Evolutionary conservation across 2,113 vertebrate genomes (phyloP).

Genomic region (Propithecus coquereli): DNA sequence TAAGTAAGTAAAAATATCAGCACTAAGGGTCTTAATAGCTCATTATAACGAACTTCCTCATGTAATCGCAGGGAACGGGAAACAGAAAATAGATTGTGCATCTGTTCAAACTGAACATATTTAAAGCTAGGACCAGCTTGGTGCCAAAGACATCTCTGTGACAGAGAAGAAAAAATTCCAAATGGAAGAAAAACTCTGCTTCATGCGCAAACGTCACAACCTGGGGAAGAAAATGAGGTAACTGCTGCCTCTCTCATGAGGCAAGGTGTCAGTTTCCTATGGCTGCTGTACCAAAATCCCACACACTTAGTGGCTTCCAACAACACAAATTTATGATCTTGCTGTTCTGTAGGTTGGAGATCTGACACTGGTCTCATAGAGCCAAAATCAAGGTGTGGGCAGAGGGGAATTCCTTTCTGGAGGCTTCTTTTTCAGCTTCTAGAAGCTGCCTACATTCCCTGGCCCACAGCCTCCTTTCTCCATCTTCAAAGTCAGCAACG

Average conservation of each 20-base stretch:
- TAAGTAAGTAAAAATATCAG: background rate
- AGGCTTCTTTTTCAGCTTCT: background rate
- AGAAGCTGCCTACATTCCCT: background rate
- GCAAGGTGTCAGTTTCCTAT: background rate
- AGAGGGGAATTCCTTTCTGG: background rate
- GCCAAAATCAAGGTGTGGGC: background rate
- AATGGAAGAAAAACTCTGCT: background rate
- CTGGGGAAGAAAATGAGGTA: background rate
- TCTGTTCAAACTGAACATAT: background rate
- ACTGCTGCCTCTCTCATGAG: rapidly evolving
- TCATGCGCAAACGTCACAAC: background rate
- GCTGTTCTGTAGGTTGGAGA: background rate
- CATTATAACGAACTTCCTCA: background rate
- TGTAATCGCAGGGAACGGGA: background rate
- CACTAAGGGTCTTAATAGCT: background rate
- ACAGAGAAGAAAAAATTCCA: background rate
- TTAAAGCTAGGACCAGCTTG: background rate
- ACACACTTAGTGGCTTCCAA: background rate
- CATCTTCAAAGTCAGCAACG: background rate
- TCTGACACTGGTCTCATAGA: background rate
- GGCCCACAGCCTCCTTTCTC: background rate
- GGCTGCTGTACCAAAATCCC: background rate
- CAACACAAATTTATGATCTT: background rate
- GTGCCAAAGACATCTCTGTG: background rate
- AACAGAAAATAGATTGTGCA: background rate